A percentile compares a stretch with the other conserved stretches of the same genome.
These are phyloP conservation scores for Percopsis transmontana DNA, from an alignment of 2,113 vertebrate species.

Conservation along the genomic window DNA sequence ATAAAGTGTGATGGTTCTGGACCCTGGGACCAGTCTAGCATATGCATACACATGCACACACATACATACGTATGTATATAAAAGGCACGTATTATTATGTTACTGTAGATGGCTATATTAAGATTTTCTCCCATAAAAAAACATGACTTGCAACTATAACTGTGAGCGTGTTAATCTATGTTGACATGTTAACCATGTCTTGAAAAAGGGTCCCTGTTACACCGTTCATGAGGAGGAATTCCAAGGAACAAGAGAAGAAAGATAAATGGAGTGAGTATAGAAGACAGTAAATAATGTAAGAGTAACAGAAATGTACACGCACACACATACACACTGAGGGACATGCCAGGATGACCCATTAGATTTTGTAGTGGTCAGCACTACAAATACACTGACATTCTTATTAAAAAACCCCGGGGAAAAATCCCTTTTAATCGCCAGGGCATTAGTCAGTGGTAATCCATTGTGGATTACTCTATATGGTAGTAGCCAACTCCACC, in stretches of 20 bases:
- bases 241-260: background rate
- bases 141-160: too few relatives aligned
- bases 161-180: background rate
- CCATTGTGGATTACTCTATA: conserved; percentile 52
- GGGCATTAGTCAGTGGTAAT: conserved; percentile 63
- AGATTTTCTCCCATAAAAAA: too few relatives aligned
- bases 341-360: too few relatives aligned
- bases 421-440: conserved; percentile 67
- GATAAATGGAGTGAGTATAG: background rate
- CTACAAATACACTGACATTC: conserved; percentile 55
- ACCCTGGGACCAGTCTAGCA: conserved; percentile 58
- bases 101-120: background rate
- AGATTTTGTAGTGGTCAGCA: conserved; percentile 19
- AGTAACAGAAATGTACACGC: conserved; percentile 12
- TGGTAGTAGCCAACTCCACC: conserved; percentile 30
- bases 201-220: background rate
- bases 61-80: conserved; percentile 9
- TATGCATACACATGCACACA: conserved; percentile 23
- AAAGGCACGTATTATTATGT: background rate
- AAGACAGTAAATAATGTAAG: background rate
- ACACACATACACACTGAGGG: conserved; percentile 19
- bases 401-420: conserved; percentile 67
- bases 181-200: background rate
- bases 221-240: background rate
- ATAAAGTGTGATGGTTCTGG: conserved; percentile 76